phyloP scores from a whole-genome alignment of 1,140 invertebrate genomes.

The Venustaconcha ellipsiformis region DNA sequence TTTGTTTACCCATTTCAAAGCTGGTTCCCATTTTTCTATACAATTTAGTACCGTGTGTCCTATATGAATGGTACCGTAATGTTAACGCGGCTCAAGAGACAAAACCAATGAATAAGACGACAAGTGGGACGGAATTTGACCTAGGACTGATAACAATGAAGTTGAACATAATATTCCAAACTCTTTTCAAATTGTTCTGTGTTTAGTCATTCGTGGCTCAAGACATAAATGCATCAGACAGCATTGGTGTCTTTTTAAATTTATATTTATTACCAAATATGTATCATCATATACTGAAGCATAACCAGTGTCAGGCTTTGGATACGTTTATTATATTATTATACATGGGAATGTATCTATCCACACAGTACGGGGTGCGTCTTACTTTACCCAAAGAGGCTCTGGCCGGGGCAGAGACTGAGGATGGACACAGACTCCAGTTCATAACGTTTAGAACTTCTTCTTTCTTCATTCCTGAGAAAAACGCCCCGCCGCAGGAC shows the following conservation, averaged over 20 bases:
- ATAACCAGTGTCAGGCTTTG: not conserved
- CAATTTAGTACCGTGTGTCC: no score
- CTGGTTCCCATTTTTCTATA: no score
- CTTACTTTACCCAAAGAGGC: conserved; percentile 43
- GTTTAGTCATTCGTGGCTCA: not conserved
- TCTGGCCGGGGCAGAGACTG: conserved; percentile 8
- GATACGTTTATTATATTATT: not conserved
- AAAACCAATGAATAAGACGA: no score
- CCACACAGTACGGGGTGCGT: conserved; percentile 31
- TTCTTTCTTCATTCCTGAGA: conserved; percentile 47
- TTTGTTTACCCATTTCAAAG: no score
- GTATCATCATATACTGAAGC: no score
- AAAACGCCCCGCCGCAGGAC: conserved; percentile 26
- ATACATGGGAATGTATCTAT: not conserved
- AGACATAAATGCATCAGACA: not conserved
- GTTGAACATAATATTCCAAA: no score
- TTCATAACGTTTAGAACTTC: conserved; percentile 50
- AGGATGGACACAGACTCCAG: conserved; percentile 33
- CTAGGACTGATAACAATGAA: no score
- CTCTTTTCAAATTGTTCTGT: not conserved
- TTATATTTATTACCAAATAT: not conserved
- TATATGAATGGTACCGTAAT: no score
- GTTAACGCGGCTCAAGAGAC: no score
- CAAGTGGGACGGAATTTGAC: no score
- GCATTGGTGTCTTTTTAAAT: not conserved